Evolutionary conservation across 2,113 vertebrate species (phyloP).

Genomic region (Varanus komodoensis): DNA sequence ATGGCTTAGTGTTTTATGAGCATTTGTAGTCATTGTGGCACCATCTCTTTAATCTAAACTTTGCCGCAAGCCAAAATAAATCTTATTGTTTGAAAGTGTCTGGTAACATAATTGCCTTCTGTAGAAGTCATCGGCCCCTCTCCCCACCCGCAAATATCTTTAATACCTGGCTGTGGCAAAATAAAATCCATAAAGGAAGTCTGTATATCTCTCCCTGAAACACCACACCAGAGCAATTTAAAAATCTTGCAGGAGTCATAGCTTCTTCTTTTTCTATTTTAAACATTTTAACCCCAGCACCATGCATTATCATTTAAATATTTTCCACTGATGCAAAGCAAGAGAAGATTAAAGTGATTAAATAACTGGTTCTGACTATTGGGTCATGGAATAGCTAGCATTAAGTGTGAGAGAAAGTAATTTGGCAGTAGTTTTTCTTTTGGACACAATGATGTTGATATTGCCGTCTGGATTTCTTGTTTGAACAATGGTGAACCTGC

Average conservation of each 20-base stretch:
- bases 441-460: neutral
- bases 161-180: conserved; percentile 66
- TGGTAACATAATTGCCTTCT: conserved; percentile 76
- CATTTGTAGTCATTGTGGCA: conserved; percentile 70
- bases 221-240: conserved; percentile 46
- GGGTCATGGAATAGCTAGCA: conserved; percentile 10
- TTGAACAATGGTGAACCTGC: neutral
- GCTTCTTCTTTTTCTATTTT: conserved; percentile 36
- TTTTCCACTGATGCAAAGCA: conserved; percentile 25
- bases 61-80: conserved; percentile 81
- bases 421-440: neutral
- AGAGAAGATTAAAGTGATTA: conserved; percentile 22
- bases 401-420: neutral
- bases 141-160: conserved; percentile 68
- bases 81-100: conserved; percentile 77
- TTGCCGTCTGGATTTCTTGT: neutral
- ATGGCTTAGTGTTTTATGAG: conserved; percentile 81
- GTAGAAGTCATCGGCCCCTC: conserved; percentile 62
- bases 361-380: conserved; percentile 19
- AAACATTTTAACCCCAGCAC: conserved; percentile 24
- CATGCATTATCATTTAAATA: conserved; percentile 41
- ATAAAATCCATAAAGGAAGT: conserved; percentile 52
- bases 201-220: conserved; percentile 46
- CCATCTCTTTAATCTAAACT: conserved; percentile 81
- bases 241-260: conserved; percentile 37